Evolutionary conservation across 2,113 vertebrate genomes (phyloP), one percentile per base, ranked within the genome.

Genomic region (Gadus chalcogrammus): DNA sequence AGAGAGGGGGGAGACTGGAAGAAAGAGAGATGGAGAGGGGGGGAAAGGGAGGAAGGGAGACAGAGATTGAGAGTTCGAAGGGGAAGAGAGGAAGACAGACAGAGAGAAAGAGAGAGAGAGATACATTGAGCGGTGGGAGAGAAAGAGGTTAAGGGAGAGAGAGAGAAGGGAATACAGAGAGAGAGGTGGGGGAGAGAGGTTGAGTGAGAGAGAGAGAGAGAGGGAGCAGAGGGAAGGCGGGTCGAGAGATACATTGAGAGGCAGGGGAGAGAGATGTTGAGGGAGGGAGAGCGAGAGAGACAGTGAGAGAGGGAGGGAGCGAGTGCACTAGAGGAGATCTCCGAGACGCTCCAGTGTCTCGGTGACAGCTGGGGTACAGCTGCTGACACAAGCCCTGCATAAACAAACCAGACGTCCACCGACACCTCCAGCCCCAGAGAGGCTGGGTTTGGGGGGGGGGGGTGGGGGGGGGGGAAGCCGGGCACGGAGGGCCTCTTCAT

Each of bases 331-430:
- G 53, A n/a, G 15, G 52, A 63, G 22, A 63, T 68, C 65, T 81
- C 64, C 0, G 66, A 84, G 81, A 78, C 58, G 78, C 84, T 79
- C 76, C 72, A 76, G 65, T 18, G 67, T 69, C 78, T 62, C 65
- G 67, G 67, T 85, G 85, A 87, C 81, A 82, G 74, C 72, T 76
- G 24, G 24, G 24, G 24, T 24, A 24, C 63, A 65, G 61, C 71
- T 69, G n/a, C 69, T 20, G 18, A 27, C 56, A 69, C 68, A 74
- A 42, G 38, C 38, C 38, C 38, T 53, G 56, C 61, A 53, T 75
- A 67, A 75, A 83, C 67, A 75, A 55, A 15, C 53, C 28, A 22
- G 24, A 65, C 24, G 24, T 24, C 24, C 24, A 24, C 24, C 24
- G 24, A 24, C 24, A 24, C 24, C 24, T 24, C 24, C 24, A 24